These are phyloP conservation scores for Sinocyclocheilus anophthalmus DNA, from an alignment of 2,113 vertebrate genomes.

Conservation along the genomic window DNA sequence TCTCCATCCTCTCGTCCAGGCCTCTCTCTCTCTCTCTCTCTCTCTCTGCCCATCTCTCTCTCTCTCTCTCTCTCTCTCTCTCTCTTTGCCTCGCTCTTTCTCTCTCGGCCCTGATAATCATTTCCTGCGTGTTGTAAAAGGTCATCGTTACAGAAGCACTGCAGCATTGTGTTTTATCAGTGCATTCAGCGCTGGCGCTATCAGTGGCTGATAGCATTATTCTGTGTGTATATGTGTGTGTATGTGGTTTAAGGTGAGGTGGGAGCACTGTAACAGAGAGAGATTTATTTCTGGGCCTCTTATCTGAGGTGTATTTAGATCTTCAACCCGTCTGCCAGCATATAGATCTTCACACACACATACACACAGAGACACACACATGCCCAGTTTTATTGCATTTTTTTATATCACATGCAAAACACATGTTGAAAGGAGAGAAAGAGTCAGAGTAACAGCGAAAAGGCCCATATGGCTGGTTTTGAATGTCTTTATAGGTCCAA, in stretches of 20 bases:
- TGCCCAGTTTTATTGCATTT: neutral
- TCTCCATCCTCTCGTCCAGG: too few species aligned
- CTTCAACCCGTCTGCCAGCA: too few species aligned
- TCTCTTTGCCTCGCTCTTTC: slow-evolving; percentile 1
- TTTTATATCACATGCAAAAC: slow-evolving; percentile 3
- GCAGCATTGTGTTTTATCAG: slow-evolving; percentile 37
- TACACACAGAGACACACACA: slow-evolving; percentile 6
- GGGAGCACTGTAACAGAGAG: slow-evolving; percentile 1
- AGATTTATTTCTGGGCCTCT: slow-evolving; percentile 33
- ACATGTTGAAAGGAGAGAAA: neutral
- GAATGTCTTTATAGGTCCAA: slow-evolving; percentile 46
- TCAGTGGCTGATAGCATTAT: slow-evolving; percentile 24
- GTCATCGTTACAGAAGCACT: slow-evolving; percentile 1
- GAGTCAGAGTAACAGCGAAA: neutral
- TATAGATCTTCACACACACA: slow-evolving; percentile 19
- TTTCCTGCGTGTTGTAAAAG: slow-evolving; percentile 27
- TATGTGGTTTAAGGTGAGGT: neutral
- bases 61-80: slow-evolving; percentile 4
- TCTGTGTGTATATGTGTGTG: slow-evolving; percentile 27
- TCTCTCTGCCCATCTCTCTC: too few species aligned
- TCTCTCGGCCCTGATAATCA: slow-evolving; percentile 5
- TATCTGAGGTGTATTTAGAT: too few species aligned
- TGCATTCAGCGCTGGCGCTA: neutral
- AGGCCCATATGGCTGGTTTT: slow-evolving; percentile 58
- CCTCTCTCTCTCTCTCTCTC: too few species aligned